A percentile compares a stretch with the other conserved stretches of the same genome.
Conservation (phyloP, 1,140 invertebrate species). For the Cydia amplana region DNA sequence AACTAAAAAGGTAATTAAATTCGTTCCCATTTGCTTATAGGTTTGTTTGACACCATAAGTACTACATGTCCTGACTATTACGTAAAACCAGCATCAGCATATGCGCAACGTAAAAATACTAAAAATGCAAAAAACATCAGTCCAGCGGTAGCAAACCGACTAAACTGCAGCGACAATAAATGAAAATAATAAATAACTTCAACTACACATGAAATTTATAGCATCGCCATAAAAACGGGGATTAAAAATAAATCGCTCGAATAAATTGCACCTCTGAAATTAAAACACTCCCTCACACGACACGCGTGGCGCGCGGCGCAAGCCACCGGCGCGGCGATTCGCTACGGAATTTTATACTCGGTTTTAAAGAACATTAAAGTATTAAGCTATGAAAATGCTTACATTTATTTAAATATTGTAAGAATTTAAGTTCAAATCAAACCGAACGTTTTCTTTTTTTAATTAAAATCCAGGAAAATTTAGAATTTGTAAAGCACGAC, state of each 20-base stretch:
- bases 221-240: constrained; percentile 77
- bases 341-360: background rate
- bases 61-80: background rate
- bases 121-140: constrained; percentile 27
- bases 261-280: constrained; percentile 79
- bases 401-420: too few relatives aligned
- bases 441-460: too few relatives aligned
- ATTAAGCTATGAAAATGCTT: too few relatives aligned
- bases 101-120: constrained; percentile 18
- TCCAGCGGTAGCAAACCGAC: constrained; percentile 25
- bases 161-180: constrained; percentile 43
- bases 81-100: background rate
- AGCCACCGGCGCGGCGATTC: constrained; percentile 43
- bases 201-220: constrained; percentile 76
- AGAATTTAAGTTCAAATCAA: too few relatives aligned
- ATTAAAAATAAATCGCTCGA: constrained; percentile 80
- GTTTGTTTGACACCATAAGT: background rate
- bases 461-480: too few relatives aligned
- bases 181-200: constrained; percentile 60
- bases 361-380: background rate
- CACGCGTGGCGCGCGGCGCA: constrained; percentile 48
- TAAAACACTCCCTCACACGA: constrained; percentile 75
- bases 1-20: too few relatives aligned
- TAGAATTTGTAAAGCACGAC: too few relatives aligned
- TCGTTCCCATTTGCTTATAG: too few relatives aligned